Base-by-base conservation (phyloP, 2,797 vertebrate genomes). In the Melanotaenia nigrans region DNA sequence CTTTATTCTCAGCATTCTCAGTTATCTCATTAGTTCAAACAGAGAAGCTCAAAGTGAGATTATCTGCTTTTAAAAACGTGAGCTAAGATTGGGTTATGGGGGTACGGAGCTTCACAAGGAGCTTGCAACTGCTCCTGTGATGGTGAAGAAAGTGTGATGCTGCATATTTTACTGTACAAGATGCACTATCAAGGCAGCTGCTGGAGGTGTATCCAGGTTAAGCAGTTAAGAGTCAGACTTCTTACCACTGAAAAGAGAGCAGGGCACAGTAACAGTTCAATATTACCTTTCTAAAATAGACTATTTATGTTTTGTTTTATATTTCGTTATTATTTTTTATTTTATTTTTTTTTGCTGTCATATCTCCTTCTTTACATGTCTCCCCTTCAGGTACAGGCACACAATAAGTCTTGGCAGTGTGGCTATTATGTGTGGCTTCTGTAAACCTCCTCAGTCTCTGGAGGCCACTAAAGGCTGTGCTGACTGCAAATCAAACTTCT, bases 401-500 rank as follows among this genome's bases (percentile, higher is more conserved):
- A 97, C 96, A 13, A 93, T 97, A 71, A 97, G 96, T 79, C 94
- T 98, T 84, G 96, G 97, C 73, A 95, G 94, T 0, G 91, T 95
- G 0, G 96, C 97, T 84, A 95, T 99, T 93, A 94, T 96, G 95
- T 99, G 98, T 90, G 96, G 96, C 85, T 94, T 98, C 93, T 99
- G 98, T 89, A 98, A 98, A 73, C 95, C 96, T 14, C 97, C 97
- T 0, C 93, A 94, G 76, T 91, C 95, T 32, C 92, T 96, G 73
- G 98, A 99, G 87, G 98, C 98, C 88, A 97, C 96, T 14, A 99
- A 99, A 84, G 97, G 98, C 90, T 99, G 98, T 58, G 96, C 97
- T 0, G 97, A 99, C 93, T 99, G 98, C 92, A 94, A 96, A 1
- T 94, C 97, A 69, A 97, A 97, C 92, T 99, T 98, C 92, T 99